Evolutionary conservation across 2,113 vertebrate species (phyloP).

Genomic region (Heliornis fulica): DNA sequence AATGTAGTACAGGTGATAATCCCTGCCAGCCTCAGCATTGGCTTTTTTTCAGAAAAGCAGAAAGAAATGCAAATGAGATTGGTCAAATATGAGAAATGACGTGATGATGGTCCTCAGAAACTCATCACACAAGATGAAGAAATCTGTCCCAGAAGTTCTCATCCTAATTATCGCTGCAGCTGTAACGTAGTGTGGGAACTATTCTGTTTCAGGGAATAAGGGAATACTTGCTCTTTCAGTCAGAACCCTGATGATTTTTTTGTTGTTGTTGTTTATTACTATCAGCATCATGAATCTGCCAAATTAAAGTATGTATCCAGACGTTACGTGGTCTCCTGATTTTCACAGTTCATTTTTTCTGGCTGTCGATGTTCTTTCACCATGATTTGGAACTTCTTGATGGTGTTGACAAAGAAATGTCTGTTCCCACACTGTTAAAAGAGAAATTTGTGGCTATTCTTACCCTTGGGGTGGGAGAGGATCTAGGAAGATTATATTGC

Average conservation of each 20-base stretch:
- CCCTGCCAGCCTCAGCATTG: background rate
- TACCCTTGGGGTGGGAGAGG: background rate
- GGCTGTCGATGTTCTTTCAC: background rate
- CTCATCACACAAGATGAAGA: background rate
- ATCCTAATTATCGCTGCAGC: background rate
- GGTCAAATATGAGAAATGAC: background rate
- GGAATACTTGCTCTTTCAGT: background rate
- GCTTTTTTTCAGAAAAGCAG: background rate
- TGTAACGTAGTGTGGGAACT: background rate
- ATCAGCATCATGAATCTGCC: background rate
- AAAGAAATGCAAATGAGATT: background rate
- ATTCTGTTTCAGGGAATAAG: background rate
- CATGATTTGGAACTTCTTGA: background rate
- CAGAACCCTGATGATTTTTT: background rate
- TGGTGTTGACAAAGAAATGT: background rate
- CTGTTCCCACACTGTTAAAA: background rate
- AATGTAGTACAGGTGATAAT: background rate
- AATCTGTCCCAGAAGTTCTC: background rate
- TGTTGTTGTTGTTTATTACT: background rate
- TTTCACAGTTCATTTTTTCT: constrained; percentile 19
- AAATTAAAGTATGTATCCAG: background rate
- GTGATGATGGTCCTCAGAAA: background rate
- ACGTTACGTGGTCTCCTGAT: background rate
- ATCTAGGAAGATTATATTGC: background rate
- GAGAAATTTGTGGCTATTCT: background rate